Evolutionary conservation across 2,888 invertebrate genomes (phyloP).

Genomic region (Toxonevra muliebris): DNA sequence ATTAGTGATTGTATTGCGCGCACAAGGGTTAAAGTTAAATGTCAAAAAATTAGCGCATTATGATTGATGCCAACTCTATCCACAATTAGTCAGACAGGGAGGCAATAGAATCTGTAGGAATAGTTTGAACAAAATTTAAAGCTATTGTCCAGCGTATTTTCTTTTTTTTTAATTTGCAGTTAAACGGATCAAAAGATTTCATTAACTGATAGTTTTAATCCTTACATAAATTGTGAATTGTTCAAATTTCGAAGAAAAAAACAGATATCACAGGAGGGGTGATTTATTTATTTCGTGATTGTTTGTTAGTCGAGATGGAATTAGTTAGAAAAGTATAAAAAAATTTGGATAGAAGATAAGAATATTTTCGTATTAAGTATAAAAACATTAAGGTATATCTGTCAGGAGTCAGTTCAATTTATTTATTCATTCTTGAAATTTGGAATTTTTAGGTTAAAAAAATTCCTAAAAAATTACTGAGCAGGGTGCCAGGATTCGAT

Average conservation of each 20-base stretch:
- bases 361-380: too few relatives aligned
- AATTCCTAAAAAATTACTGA: too few relatives aligned
- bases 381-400: too few relatives aligned
- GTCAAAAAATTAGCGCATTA: slow-evolving; percentile 25
- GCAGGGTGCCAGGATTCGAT: too few relatives aligned
- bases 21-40: slow-evolving; percentile 30
- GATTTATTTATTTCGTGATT: background rate
- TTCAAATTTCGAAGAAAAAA: background rate
- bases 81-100: background rate
- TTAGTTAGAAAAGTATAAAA: too few relatives aligned
- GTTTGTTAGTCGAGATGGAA: background rate
- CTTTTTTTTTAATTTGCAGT: background rate
- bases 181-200: slow-evolving; percentile 21
- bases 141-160: background rate
- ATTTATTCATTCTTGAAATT: too few relatives aligned
- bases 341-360: too few relatives aligned
- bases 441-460: too few relatives aligned
- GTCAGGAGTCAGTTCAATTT: too few relatives aligned
- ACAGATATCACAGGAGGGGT: background rate
- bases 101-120: too few relatives aligned
- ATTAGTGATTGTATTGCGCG: background rate
- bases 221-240: slow-evolving; percentile 1
- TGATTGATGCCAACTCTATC: slow-evolving; percentile 27
- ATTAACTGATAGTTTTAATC: slow-evolving; percentile 35
- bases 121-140: too few relatives aligned